A percentile compares a stretch with the other conserved stretches of the same genome.
Conservation (phyloP, 2,797 vertebrate species). For the Sorex maritimensis region DNA sequence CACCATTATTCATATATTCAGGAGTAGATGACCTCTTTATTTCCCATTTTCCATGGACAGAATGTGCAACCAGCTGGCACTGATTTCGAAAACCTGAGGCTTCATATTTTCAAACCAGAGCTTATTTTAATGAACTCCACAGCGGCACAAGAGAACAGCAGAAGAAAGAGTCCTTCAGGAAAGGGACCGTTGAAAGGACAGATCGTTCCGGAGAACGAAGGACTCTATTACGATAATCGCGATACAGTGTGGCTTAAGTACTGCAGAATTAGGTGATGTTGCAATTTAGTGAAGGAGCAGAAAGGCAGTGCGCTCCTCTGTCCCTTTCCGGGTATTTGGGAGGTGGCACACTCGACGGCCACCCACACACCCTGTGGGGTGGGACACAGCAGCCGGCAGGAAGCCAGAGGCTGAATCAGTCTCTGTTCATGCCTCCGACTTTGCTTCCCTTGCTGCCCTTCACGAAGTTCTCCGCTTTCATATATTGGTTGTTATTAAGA, state of each 20-base stretch:
- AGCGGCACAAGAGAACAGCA: not conserved
- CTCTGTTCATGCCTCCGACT: too few relatives aligned
- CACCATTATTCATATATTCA: not conserved
- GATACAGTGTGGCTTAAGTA: not conserved
- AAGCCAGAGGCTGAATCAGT: too few relatives aligned
- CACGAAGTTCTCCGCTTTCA: too few relatives aligned
- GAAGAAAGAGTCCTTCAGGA: not conserved
- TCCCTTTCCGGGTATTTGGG: too few relatives aligned
- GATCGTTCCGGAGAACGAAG: not conserved
- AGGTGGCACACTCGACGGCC: too few relatives aligned
- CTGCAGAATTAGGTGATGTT: not conserved
- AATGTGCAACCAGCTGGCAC: not conserved
- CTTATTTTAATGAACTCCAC: not conserved
- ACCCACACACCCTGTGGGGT: too few relatives aligned
- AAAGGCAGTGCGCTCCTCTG: not conserved
- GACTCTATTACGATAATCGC: not conserved
- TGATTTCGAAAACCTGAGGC: not conserved
- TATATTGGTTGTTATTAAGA: too few relatives aligned
- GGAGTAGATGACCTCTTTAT: not conserved
- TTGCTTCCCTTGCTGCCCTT: too few relatives aligned
- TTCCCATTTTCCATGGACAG: constrained; percentile 9
- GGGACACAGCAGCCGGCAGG: too few relatives aligned
- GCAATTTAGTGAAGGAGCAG: not conserved
- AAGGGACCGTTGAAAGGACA: not conserved
- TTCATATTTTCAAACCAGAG: constrained; percentile 2